phyloP scores from a whole-genome alignment of 2,113 vertebrate species.

The Nematolebias whitei region DNA sequence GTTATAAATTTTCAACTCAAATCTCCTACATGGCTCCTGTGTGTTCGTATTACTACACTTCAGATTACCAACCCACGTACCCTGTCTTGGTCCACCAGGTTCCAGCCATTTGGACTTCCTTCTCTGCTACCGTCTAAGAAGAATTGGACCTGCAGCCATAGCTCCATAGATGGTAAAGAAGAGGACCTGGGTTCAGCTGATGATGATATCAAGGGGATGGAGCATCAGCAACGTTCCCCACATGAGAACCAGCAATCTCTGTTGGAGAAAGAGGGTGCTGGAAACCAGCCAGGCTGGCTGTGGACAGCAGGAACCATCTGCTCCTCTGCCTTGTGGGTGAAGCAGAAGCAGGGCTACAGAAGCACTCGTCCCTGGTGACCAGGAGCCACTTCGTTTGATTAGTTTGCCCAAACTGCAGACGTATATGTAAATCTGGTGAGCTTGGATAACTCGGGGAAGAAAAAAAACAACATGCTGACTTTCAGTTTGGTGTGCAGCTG shows the following conservation, averaged over 20 bases:
- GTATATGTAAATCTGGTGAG: too few relatives aligned
- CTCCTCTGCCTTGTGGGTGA: slow-evolving; percentile 67
- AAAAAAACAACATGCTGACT: too few relatives aligned
- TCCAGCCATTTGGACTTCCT: slow-evolving; percentile 16
- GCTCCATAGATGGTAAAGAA: slow-evolving; percentile 7
- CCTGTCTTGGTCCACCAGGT: slow-evolving; percentile 30
- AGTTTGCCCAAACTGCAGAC: background rate
- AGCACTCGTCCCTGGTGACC: slow-evolving; percentile 77
- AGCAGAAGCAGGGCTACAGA: slow-evolving; percentile 68
- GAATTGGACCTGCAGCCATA: background rate
- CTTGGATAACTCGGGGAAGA: too few relatives aligned
- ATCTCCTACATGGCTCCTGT: background rate
- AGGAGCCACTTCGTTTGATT: background rate
- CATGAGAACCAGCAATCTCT: background rate
- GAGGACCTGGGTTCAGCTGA: background rate
- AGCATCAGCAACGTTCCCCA: background rate
- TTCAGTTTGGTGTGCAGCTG: too few relatives aligned
- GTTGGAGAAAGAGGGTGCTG: background rate
- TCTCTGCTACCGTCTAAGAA: slow-evolving; percentile 13
- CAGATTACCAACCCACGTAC: background rate
- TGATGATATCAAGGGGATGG: background rate
- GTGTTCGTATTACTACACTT: background rate
- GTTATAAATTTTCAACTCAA: background rate
- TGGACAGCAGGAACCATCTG: slow-evolving; percentile 62
- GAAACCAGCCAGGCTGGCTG: slow-evolving; percentile 27